phyloP scores from a whole-genome alignment of 2,113 vertebrate genomes.

The Oostethus manadensis region DNA sequence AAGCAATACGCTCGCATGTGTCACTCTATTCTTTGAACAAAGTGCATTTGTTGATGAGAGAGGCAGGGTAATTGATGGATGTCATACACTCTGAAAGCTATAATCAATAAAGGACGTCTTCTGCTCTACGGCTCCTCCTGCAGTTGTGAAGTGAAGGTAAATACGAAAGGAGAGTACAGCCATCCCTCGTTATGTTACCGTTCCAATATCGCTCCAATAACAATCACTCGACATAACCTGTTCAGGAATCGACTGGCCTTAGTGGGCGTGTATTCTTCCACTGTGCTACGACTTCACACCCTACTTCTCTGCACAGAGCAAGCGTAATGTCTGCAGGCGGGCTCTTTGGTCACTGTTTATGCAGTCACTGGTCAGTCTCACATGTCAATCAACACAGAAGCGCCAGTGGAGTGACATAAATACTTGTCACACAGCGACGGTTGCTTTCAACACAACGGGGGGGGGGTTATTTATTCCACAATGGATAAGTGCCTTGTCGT shows the following conservation, averaged over 20 bases:
- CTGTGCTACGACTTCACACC: too few relatives aligned
- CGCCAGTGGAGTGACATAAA: too few relatives aligned
- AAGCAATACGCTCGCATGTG: constrained; percentile 58
- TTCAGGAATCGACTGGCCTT: too few relatives aligned
- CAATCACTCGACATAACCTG: too few relatives aligned
- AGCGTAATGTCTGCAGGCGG: too few relatives aligned
- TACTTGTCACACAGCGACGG: too few relatives aligned
- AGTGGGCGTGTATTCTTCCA: too few relatives aligned
- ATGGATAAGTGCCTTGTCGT: neutral
- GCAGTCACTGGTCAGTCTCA: neutral
- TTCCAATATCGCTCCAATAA: too few relatives aligned
- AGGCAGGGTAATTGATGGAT: neutral
- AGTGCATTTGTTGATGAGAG: constrained; percentile 48
- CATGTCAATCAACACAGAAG: neutral
- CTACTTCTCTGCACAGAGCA: too few relatives aligned
- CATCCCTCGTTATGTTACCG: too few relatives aligned
- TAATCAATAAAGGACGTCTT: neutral
- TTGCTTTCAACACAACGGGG: too few relatives aligned
- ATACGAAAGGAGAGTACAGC: neutral
- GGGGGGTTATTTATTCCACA: too few relatives aligned
- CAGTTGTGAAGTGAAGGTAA: neutral
- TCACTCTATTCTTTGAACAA: constrained; percentile 59
- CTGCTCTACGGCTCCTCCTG: neutral
- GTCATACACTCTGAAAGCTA: neutral
- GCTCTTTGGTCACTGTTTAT: neutral